phyloP scores from a whole-genome alignment of 2,797 vertebrate species.

The Pseudochaenichthys georgianus region DNA sequence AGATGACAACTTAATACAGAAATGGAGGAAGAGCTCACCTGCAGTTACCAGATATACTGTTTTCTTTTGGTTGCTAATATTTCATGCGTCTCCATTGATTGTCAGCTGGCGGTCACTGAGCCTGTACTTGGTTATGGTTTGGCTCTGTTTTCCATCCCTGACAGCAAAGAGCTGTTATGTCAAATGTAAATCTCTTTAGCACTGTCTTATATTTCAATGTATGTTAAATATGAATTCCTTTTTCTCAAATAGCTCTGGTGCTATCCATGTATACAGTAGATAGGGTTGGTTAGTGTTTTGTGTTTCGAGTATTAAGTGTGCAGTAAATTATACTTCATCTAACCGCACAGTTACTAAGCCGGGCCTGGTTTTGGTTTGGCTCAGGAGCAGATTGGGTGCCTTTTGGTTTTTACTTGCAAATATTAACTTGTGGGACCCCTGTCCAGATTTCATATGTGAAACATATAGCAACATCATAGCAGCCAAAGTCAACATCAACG shows the following conservation, averaged over 20 bases:
- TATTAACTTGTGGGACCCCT: slow-evolving; percentile 27
- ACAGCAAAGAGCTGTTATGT: slow-evolving; percentile 55
- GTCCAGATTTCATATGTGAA: slow-evolving; percentile 39
- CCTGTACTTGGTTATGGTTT: slow-evolving; percentile 55
- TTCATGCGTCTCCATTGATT: slow-evolving; percentile 61
- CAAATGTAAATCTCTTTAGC: slow-evolving; percentile 56
- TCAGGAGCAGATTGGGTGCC: slow-evolving; percentile 19
- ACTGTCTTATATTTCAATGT: slow-evolving; percentile 25
- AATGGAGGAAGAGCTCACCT: slow-evolving; percentile 49
- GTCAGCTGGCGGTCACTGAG: slow-evolving; percentile 62
- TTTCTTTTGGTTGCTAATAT: slow-evolving; percentile 66
- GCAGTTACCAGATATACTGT: slow-evolving; percentile 55
- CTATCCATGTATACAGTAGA: background rate
- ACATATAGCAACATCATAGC: slow-evolving; percentile 35
- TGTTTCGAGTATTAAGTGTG: slow-evolving; percentile 13
- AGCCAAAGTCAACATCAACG: slow-evolving; percentile 40
- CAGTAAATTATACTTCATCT: slow-evolving; percentile 12
- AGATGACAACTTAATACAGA: slow-evolving; percentile 47
- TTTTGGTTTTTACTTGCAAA: slow-evolving; percentile 28
- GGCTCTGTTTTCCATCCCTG: slow-evolving; percentile 54
- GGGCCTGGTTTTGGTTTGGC: slow-evolving; percentile 31
- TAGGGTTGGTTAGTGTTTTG: slow-evolving; percentile 5
- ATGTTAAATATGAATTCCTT: slow-evolving; percentile 11
- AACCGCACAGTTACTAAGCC: slow-evolving; percentile 9
- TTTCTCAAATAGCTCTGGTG: background rate